Evolutionary conservation across 2,888 invertebrate species (phyloP), one percentile per base, ranked within the genome.

Genomic region (Syrista parreyssii): DNA sequence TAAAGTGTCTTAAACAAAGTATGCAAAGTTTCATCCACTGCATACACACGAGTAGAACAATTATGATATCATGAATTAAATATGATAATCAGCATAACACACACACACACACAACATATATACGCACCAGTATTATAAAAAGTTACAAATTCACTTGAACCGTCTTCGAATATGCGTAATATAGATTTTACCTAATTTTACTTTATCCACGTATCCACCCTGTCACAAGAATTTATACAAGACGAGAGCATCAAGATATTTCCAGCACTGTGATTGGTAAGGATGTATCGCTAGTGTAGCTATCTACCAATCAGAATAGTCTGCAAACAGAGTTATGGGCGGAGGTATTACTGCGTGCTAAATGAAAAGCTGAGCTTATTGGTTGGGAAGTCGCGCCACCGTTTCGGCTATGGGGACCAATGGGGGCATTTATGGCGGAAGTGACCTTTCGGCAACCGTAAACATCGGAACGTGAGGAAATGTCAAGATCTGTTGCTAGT

Each of bases 391-490:
- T 55, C 55, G 55, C 55, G 23, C 55, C 55, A 55, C 23, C 55
- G 23, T 55, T 55, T 55, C 9, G 55, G 55, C 55, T 55, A 55
- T 55, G 55, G 55, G 55, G 55, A 55, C 55, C 55, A 55, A 55
- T 55, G 55, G 55, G 33, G 33, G 23, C 71, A 15, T 71, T 33
- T 71, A 75, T 79, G 36, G 75, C 78, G 75, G 75, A 76, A 73
- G 72, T 73, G 82, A 76, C 76, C 82, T 55, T 80, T 78, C 40
- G 68, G 68, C 36, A 78, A 74, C 73, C 77, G 79, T 79, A 79
- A 75, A 79, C 78, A 79, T 76, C 76, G 78, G 30, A 75, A 79
- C 79, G 79, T 79, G 79, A 74, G 73, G 77, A 75, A 78, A 79
- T 79, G 77, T 78, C 68, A 79, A 75, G 75, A 75, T 55, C 71